Percentiles rank a stretch among this genome's conserved stretches.
These are phyloP conservation scores for Buphagus erythrorhynchus DNA, from an alignment of 2,797 vertebrate genomes.

Conservation along the genomic window DNA sequence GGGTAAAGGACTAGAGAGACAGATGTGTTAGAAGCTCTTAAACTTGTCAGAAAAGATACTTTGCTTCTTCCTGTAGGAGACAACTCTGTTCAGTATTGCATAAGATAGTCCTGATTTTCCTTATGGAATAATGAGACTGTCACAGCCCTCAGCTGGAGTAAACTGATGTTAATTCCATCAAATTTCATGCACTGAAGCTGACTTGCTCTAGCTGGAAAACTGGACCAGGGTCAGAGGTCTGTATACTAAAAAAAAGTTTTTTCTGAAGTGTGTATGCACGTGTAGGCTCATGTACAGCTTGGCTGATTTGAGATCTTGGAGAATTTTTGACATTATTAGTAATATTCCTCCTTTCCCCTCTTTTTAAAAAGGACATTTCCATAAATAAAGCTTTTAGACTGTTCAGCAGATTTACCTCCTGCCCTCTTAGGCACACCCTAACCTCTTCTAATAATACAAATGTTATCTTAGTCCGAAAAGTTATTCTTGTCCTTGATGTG, in stretches of 20 bases:
- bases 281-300: not conserved
- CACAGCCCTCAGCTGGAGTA: not conserved
- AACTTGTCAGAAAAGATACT: not conserved
- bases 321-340: not conserved
- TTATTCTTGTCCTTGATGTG: constrained; percentile 38
- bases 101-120: not conserved
- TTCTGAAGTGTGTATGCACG: not conserved
- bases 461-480: constrained; percentile 5
- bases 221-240: not conserved
- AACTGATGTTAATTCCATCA: not conserved
- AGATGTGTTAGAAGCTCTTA: not conserved
- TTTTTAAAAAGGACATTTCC: not conserved
- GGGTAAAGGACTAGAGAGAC: not conserved
- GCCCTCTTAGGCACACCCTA: constrained; percentile 41
- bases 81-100: not conserved
- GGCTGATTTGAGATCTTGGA: not conserved
- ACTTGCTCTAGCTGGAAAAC: not conserved
- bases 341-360: not conserved
- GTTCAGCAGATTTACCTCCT: constrained; percentile 53
- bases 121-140: not conserved
- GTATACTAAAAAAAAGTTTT: not conserved
- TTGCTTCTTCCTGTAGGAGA: not conserved
- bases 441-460: constrained; percentile 53
- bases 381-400: constrained; percentile 43
- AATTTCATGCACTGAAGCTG: not conserved